Evolutionary conservation across 2,888 invertebrate species (phyloP), one percentile per base, ranked within the genome.

Genomic region (Slavum lentiscoides): DNA sequence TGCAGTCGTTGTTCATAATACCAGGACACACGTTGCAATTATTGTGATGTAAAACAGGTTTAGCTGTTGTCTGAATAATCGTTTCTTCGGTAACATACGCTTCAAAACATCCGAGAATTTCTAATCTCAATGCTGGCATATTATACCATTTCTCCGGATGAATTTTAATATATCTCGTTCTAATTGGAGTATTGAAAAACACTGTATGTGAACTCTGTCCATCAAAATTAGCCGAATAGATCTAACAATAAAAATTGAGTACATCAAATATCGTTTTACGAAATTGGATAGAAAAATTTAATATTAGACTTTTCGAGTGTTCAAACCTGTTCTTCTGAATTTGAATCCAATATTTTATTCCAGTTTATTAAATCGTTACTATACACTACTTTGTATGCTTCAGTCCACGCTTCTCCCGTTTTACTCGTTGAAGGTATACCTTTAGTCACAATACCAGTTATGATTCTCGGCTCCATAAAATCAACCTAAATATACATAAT

Each of bases 361-460:
- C 94, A 95, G 1, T 89, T 89, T 39, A 88, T 87, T 0, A 91
- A 89, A 84, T 94, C 92, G 17, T 89, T 89, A 0, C 94, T 93
- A 87, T 94, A 95, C 84, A 90, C 87, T 0, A 95, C 88, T 84
- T 90, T 90, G 87, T 91, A 95, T 0, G 91, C 88, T 2, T 91
- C 91, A 2, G 95, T 93, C 92, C 93, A 95, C 23, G 91, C 91
- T 66, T 89, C 88, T 0, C 92, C 93, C 5, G 39, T 55, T 49
- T 72, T 66, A 9, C 30, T 58, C 23, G 76, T 66, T 3, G 82
- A 83, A 39, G 72, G 58, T 39, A 81, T 74, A 4, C 88, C 88
- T 86, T 92, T 92, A 0, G 92, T 94, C 74, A 90, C 89, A 67
- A 96, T 86, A 49, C 94, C 95, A 0, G 94, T 94, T 61, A 96